A percentile compares a stretch with the other conserved stretches of the same genome.
phyloP scores from a whole-genome alignment of 2,113 vertebrate genomes.

The Mesembrinibis cayennensis region DNA sequence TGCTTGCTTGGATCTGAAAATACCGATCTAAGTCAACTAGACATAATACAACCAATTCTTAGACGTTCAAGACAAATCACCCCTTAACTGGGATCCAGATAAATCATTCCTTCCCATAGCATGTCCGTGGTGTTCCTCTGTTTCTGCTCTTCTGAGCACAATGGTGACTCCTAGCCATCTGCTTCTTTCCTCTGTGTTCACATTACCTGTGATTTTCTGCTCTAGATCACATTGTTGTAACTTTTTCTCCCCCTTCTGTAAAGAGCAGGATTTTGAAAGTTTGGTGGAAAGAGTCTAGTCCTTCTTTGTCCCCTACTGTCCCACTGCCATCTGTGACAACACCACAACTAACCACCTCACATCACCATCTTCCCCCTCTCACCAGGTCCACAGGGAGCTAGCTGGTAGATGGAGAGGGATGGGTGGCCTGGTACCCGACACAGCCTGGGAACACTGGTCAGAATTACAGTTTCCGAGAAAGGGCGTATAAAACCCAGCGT shows the following conservation, averaged over 20 bases:
- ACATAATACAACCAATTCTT: background rate
- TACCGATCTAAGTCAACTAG: background rate
- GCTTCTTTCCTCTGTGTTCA: background rate
- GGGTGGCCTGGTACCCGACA: too few species aligned
- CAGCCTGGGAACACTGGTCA: rapidly evolving
- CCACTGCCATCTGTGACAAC: background rate
- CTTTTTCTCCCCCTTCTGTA: background rate
- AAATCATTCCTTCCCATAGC: background rate
- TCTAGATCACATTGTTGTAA: background rate
- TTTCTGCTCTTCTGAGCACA: background rate
- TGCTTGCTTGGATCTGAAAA: background rate
- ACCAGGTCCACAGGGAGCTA: rapidly evolving
- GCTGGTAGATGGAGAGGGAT: background rate
- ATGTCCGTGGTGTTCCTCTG: background rate
- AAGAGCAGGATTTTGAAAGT: background rate
- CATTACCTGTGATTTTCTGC: background rate
- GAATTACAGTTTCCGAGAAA: background rate
- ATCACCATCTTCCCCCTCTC: background rate
- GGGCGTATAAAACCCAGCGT: background rate
- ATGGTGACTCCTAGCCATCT: background rate
- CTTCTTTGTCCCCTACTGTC: background rate
- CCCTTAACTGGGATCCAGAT: background rate
- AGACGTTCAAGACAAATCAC: background rate
- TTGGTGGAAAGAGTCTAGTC: background rate
- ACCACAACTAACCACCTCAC: background rate